Conservation (phyloP, 2,113 vertebrate genomes). For the Zosterops hypoxanthus region DNA sequence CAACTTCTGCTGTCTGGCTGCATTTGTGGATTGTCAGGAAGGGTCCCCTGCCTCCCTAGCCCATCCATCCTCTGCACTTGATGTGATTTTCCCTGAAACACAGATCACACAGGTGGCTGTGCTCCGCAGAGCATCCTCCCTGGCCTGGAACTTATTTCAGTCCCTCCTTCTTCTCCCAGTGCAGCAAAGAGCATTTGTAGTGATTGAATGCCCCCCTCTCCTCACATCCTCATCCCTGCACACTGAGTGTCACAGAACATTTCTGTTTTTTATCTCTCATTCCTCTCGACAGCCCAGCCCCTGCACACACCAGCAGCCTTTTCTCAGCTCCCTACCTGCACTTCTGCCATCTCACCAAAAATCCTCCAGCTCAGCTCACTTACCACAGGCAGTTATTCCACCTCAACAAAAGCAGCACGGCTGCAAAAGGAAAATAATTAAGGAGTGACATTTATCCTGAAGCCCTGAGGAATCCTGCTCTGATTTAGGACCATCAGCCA, state of each 20-base stretch:
- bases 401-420: background rate
- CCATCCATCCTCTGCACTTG: background rate
- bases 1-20: background rate
- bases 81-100: rapidly evolving
- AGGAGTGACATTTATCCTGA: background rate
- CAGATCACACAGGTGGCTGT: background rate
- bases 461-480: background rate
- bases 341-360: background rate
- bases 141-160: rapidly evolving
- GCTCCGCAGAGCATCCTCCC: background rate
- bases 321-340: background rate
- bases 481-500: background rate
- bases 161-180: background rate
- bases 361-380: background rate
- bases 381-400: background rate
- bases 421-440: background rate
- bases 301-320: background rate
- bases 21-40: background rate
- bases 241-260: background rate
- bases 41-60: background rate
- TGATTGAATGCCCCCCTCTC: background rate
- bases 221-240: background rate
- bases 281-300: rapidly evolving
- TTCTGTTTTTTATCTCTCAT: background rate
- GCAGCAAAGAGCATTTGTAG: background rate